Percentiles rank a stretch among this genome's conserved stretches.
phyloP scores from a whole-genome alignment of 2,113 vertebrate species.

The Leptobrachium ailaonicum region DNA sequence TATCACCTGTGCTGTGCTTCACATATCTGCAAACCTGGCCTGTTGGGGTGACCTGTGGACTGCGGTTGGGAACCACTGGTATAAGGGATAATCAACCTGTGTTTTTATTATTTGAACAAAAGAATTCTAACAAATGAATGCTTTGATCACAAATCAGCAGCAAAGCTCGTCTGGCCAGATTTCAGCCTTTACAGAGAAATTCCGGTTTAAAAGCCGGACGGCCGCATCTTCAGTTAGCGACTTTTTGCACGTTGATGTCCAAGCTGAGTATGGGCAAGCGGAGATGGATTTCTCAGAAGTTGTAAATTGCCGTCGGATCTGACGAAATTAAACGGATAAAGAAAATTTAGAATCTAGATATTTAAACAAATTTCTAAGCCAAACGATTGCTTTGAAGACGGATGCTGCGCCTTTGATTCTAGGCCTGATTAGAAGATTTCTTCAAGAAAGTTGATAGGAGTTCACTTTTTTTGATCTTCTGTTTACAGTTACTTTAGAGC shows the following conservation, averaged over 20 bases:
- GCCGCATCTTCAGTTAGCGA: too few relatives aligned
- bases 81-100: too few relatives aligned
- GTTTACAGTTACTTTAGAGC: constrained; percentile 21
- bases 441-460: constrained; percentile 34
- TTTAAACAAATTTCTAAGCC: constrained; percentile 29
- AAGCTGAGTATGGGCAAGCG: background rate
- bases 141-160: too few relatives aligned
- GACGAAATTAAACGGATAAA: constrained; percentile 23
- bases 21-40: too few relatives aligned
- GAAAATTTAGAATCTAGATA: constrained; percentile 28
- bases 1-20: too few relatives aligned
- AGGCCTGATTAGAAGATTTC: constrained; percentile 31
- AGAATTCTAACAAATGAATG: too few relatives aligned
- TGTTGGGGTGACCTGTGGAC: too few relatives aligned
- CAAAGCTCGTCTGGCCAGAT: too few relatives aligned
- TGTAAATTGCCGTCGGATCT: constrained; percentile 21
- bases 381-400: constrained; percentile 33
- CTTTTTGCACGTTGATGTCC: background rate
- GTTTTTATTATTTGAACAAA: too few relatives aligned
- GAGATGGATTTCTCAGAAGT: constrained; percentile 32
- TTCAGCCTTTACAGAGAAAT: too few relatives aligned
- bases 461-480: constrained; percentile 37
- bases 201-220: too few relatives aligned
- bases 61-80: too few relatives aligned
- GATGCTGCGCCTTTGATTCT: constrained; percentile 27